A percentile compares a stretch with the other conserved stretches of the same genome.
phyloP scores from a whole-genome alignment of 2,113 vertebrate species.

The Campylorhamphus procurvoides region DNA sequence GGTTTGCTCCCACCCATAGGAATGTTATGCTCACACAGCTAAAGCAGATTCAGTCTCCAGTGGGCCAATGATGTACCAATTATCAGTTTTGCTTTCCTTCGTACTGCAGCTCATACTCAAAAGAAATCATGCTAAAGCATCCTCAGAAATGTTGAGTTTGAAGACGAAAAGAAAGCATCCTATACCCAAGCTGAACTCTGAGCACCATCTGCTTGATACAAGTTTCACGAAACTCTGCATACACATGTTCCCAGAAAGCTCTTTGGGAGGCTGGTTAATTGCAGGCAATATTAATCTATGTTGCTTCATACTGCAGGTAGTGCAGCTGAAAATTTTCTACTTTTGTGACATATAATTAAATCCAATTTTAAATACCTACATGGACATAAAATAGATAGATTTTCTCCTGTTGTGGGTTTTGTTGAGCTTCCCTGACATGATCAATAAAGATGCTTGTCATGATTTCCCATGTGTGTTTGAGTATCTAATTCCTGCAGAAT shows the following conservation, averaged over 20 bases:
- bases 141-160: neutral
- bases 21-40: neutral
- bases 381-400: neutral
- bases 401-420: neutral
- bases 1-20: rapidly evolving
- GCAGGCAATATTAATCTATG: neutral
- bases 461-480: neutral
- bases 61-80: neutral
- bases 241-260: neutral
- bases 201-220: neutral
- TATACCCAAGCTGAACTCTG: neutral
- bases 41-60: neutral
- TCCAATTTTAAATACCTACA: neutral
- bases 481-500: neutral
- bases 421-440: neutral
- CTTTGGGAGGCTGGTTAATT: neutral
- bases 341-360: neutral
- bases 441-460: neutral
- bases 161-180: neutral
- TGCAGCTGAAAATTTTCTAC: neutral
- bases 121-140: neutral
- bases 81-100: neutral
- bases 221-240: neutral
- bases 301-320: neutral
- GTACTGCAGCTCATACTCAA: neutral